These are phyloP conservation scores for Junonia oenone DNA, from an alignment of 2,888 invertebrate species.

Conservation along the genomic window DNA sequence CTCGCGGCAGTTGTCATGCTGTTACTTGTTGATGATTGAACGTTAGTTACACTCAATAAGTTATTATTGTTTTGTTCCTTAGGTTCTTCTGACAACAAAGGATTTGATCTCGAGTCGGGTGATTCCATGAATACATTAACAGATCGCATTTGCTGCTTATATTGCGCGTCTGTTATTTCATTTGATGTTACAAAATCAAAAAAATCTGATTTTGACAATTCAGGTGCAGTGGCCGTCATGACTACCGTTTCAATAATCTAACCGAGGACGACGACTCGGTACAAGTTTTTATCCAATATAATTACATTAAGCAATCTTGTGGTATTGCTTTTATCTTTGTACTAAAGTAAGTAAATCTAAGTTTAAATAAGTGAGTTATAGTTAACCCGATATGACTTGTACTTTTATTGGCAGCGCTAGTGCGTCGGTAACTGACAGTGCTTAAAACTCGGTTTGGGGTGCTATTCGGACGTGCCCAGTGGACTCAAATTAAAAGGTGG, in stretches of 20 bases:
- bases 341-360: constrained; percentile 72
- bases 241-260: constrained; percentile 82
- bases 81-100: constrained; percentile 72
- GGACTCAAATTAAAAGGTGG: constrained; percentile 60
- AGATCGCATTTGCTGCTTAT: constrained; percentile 84
- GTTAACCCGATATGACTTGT: constrained; percentile 74
- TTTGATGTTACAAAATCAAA: constrained; percentile 93
- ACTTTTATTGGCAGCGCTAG: constrained; percentile 76
- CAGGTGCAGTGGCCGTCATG: constrained; percentile 91
- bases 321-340: constrained; percentile 54
- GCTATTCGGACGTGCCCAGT: constrained; percentile 59
- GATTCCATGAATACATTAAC: constrained; percentile 84
- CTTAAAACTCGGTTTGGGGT: constrained; percentile 47
- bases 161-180: constrained; percentile 85
- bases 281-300: constrained; percentile 44
- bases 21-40: constrained; percentile 46
- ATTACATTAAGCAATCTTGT: constrained; percentile 42
- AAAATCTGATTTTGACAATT: constrained; percentile 92
- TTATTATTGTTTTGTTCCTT: constrained; percentile 83
- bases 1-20: constrained; percentile 60
- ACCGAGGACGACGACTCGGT: constrained; percentile 65
- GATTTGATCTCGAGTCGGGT: constrained; percentile 72
- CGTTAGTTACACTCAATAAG: constrained; percentile 57
- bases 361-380: constrained; percentile 61
- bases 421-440: constrained; percentile 76